Evolutionary conservation across 2,888 invertebrate species (phyloP), one percentile per base, ranked within the genome.

Genomic region (Drosophila greeni): DNA sequence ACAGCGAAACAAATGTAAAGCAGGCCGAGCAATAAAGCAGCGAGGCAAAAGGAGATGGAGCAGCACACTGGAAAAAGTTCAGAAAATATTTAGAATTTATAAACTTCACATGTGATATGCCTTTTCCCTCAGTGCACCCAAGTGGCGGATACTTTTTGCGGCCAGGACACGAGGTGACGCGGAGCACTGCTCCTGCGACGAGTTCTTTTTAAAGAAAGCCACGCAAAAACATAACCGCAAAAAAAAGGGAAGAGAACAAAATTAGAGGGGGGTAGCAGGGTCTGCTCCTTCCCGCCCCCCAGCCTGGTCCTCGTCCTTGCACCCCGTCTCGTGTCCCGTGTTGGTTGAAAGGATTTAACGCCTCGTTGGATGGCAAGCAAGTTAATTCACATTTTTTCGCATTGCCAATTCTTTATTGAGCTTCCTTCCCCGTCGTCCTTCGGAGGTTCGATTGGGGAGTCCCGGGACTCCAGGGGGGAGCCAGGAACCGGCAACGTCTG

Each of bases 331-430:
- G n/a, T n/a, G n/a, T 23, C 23, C 23, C 7, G 18, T 40, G 49
- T 49, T 34, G 40, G 33, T 43, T 43, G 42, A 75, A 73, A 66
- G 73, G 71, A 69, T 81, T 79, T 71, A 75, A 70, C 78, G 84
- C 72, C 75, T 81, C 82, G 75, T 72, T 83, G 73, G 64, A 70
- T 69, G 72, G 59, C 69, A 73, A 77, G 66, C 60, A 65, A 80
- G 66, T 80, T 78, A 78, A 83, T 82, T 82, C 76, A 58, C 74
- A 64, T 79, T 76, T 71, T 57, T 61, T 57, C 56, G 49, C 72
- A 65, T 68, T 68, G 60, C 42, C 58, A 60, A 66, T 65, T 59
- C 51, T 61, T 48, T 64, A 66, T 58, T 49, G 60, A 37, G 54
- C 40, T 43, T 23, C 24, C 40, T 29, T 37, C 42, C 39, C 8